Evolutionary conservation across 2,888 invertebrate genomes (phyloP), one percentile per base, ranked within the genome.

Genomic region (Bimastos eiseni): DNA sequence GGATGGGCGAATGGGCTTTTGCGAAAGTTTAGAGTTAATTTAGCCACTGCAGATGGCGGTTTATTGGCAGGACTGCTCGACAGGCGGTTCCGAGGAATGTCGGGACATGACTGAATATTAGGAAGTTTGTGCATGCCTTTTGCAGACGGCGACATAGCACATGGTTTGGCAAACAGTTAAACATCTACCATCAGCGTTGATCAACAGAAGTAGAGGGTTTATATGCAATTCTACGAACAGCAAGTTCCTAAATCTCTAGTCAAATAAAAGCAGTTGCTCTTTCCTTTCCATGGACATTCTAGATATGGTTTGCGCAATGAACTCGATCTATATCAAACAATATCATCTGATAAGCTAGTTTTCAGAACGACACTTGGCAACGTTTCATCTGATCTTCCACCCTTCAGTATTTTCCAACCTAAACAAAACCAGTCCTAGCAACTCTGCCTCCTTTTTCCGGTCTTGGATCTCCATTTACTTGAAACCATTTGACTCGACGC

Each of bases 11-110:
- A 86, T 37, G 86, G 86, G 86, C 36, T 36, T 86, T 86, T 34
- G 86, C 36, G 86, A 37, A 86, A 86, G 30, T 86, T 86, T 86
- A 86, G 86, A 86, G 86, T 86, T 86, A 86, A 86, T 86, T 86
- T 86, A 37, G 86, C 86, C 36, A 37, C 86, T 86, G 86, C 86
- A 86, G 86, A 86, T 86, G 86, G 86, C 86, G 86, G 30, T 86
- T 86, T 86, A 86, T 86, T 70, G 70, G 70, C 70, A 0, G 70
- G 30, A n/a, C 30, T n/a, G 49, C 24, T 49, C 49, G 49, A 24
- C 49, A 49, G 24, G 49, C 49, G 21, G 70, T 70, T 70, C 8
- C 70, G 30, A 70, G 70, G 70, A n/a, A 70, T n/a, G 70, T n/a
- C 70, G n/a, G 30, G 70, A 70, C n/a, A n/a, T n/a, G n/a, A n/a